Conservation (phyloP, 1,140 invertebrate genomes). For the Drosophila pruinosa region DNA sequence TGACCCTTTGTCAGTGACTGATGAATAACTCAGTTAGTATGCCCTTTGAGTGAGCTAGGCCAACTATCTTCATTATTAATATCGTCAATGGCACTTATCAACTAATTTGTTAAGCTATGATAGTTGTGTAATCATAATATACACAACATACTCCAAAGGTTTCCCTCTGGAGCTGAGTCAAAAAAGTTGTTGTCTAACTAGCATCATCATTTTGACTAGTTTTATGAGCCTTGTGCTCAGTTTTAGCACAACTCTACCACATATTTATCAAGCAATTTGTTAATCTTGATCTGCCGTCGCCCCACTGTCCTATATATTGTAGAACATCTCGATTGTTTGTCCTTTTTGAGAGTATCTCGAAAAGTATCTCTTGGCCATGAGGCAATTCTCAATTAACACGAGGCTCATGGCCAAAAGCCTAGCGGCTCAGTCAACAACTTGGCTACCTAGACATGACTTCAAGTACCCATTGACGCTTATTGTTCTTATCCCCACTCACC, state of each 20-base stretch:
- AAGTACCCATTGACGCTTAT: constrained; percentile 1
- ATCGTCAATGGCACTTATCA: neutral
- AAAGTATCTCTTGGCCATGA: neutral
- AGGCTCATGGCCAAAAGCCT: neutral
- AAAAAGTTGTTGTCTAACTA: too few relatives aligned
- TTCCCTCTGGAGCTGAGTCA: too few relatives aligned
- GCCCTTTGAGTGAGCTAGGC: neutral
- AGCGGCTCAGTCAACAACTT: constrained; percentile 22
- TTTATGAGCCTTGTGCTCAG: too few relatives aligned
- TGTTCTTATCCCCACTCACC: constrained; percentile 1
- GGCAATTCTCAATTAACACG: constrained; percentile 31
- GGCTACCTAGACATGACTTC: constrained; percentile 19
- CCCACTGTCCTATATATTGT: neutral
- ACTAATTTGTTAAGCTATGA: neutral
- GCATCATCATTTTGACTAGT: neutral
- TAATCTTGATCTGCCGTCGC: neutral
- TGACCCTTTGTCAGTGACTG: neutral
- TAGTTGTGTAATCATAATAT: neutral
- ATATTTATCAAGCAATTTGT: neutral
- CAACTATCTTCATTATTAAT: neutral
- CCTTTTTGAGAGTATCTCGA: neutral
- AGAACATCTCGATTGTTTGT: neutral
- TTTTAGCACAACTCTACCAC: neutral
- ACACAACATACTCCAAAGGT: too few relatives aligned
- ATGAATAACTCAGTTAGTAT: neutral